Evolutionary conservation across 1,140 invertebrate species (phyloP).

Genomic region (Euwallacea similis): DNA sequence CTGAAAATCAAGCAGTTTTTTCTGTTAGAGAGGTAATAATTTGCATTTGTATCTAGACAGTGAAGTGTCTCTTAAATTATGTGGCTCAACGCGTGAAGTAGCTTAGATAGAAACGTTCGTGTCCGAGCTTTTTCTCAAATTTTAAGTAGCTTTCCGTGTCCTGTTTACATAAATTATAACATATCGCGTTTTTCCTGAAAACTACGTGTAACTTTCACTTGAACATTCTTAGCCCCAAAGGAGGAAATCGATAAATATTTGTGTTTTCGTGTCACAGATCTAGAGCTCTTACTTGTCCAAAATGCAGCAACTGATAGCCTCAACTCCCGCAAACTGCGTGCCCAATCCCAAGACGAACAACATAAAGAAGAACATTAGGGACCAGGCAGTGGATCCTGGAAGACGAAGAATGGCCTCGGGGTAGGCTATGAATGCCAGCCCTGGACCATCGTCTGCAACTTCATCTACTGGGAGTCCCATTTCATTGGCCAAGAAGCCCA

Average conservation of each 20-base stretch:
- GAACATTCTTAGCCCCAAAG: too few relatives aligned
- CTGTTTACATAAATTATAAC: too few relatives aligned
- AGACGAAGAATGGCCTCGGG: constrained; percentile 79
- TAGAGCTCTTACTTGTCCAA: constrained; percentile 61
- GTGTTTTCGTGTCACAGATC: background rate
- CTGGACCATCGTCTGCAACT: constrained; percentile 69
- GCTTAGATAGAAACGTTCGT: too few relatives aligned
- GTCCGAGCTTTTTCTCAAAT: too few relatives aligned
- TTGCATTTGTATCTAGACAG: too few relatives aligned
- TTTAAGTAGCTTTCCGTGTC: too few relatives aligned
- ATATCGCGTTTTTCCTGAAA: too few relatives aligned
- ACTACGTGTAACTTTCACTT: too few relatives aligned
- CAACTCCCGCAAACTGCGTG: constrained; percentile 78
- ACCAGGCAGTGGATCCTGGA: constrained; percentile 77
- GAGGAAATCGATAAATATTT: background rate
- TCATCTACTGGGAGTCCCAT: constrained; percentile 66
- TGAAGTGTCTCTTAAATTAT: too few relatives aligned
- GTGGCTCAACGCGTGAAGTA: too few relatives aligned
- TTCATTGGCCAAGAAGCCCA: constrained; percentile 72
- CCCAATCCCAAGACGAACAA: constrained; percentile 77
- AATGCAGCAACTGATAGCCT: constrained; percentile 76
- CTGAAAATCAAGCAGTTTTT: constrained; percentile 7
- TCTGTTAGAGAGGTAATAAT: too few relatives aligned
- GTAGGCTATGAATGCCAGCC: constrained; percentile 79
- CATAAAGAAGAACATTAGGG: constrained; percentile 84